Conservation (phyloP, 2,797 vertebrate genomes). For the Apogon talboti region DNA sequence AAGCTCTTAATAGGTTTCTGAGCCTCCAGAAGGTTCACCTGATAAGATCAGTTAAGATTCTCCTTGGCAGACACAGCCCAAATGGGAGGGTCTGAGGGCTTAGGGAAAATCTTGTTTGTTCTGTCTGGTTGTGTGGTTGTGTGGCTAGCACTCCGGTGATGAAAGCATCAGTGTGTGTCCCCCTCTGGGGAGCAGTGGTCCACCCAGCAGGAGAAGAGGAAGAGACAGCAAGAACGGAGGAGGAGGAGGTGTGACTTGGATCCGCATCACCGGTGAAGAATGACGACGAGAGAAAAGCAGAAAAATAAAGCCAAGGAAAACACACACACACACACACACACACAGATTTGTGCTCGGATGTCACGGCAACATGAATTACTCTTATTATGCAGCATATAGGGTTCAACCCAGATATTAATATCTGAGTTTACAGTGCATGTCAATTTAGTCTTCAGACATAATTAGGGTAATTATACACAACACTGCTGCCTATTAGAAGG, state of each 20-base stretch:
- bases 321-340: not conserved
- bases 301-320: constrained; percentile 1
- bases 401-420: constrained; percentile 40
- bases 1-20: constrained; percentile 59
- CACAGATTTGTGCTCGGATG: constrained; percentile 11
- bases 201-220: constrained; percentile 31
- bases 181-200: constrained; percentile 30
- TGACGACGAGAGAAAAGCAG: constrained; percentile 19
- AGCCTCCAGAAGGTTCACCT: constrained; percentile 51
- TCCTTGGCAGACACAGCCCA: constrained; percentile 47
- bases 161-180: constrained; percentile 46
- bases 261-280: constrained; percentile 38
- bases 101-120: constrained; percentile 64
- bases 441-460: constrained; percentile 42
- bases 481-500: constrained; percentile 21
- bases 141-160: constrained; percentile 35
- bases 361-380: constrained; percentile 32
- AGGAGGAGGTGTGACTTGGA: constrained; percentile 33
- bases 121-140: constrained; percentile 53
- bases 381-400: constrained; percentile 31
- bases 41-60: constrained; percentile 66
- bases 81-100: constrained; percentile 49
- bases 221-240: constrained; percentile 8
- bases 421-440: constrained; percentile 50
- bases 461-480: constrained; percentile 60